Conservation (phyloP, 1,140 invertebrate genomes). For the Ceratina japonica region DNA sequence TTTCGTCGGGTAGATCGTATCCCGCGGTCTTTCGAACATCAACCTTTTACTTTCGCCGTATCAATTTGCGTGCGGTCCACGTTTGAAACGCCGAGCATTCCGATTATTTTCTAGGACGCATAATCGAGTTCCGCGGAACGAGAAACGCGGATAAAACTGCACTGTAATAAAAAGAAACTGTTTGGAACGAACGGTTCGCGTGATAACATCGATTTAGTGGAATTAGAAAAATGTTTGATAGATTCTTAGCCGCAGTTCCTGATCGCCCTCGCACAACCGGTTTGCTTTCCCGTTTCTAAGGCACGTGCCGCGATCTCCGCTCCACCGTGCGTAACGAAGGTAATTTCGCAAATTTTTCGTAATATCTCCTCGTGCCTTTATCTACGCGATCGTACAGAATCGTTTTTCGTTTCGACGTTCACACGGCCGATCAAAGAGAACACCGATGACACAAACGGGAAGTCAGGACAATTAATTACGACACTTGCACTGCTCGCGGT, state of each 20-base stretch:
- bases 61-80: neutral
- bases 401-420: too few species aligned
- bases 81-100: neutral
- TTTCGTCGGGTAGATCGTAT: slow-evolving; percentile 3
- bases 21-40: neutral
- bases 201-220: neutral
- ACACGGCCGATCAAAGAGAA: neutral
- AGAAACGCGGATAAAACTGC: neutral
- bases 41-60: neutral
- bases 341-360: slow-evolving; percentile 53
- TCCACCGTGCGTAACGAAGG: slow-evolving; percentile 47
- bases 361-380: neutral
- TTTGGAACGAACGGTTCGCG: too few species aligned
- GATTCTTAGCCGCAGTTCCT: slow-evolving; percentile 45
- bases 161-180: neutral
- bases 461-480: neutral
- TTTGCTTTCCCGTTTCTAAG: slow-evolving; percentile 43
- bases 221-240: slow-evolving; percentile 3
- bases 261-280: slow-evolving; percentile 44
- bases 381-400: neutral
- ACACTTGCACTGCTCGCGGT: slow-evolving; percentile 33
- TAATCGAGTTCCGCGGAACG: too few species aligned
- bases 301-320: slow-evolving; percentile 56
- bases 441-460: slow-evolving; percentile 6
- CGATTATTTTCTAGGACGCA: neutral